Conservation (phyloP, 1,140 invertebrate genomes). For the Drosophila pallidifrons region DNA sequence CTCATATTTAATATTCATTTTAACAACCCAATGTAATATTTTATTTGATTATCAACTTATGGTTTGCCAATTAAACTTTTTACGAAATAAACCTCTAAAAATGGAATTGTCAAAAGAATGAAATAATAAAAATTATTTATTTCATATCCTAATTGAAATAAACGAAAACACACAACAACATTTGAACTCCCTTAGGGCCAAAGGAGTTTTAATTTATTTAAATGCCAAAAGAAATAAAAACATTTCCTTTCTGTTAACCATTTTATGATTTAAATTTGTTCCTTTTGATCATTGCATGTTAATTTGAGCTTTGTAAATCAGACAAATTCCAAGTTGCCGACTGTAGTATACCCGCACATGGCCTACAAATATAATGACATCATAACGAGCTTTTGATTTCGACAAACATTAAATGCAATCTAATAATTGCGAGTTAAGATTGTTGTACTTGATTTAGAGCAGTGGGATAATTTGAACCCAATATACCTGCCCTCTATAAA, state of each 20-base stretch:
- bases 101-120: conserved; percentile 2
- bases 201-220: conserved; percentile 26
- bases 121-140: conserved; percentile 30
- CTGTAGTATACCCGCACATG: conserved; percentile 2
- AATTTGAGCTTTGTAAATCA: not conserved
- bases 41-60: not conserved
- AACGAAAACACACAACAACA: conserved; percentile 8
- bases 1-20: no score
- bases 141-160: conserved; percentile 42
- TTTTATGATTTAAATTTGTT: conserved; percentile 21
- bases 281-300: conserved; percentile 20
- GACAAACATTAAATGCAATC: not conserved
- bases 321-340: not conserved
- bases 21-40: not conserved
- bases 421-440: conserved; percentile 1
- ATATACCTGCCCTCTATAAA: not conserved
- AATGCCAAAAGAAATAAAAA: conserved; percentile 26
- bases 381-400: conserved; percentile 13
- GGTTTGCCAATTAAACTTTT: not conserved
- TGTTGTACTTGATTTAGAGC: not conserved
- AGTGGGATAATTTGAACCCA: not conserved
- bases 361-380: not conserved
- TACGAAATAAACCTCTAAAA: not conserved
- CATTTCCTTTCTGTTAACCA: conserved; percentile 19
- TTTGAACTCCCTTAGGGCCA: conserved; percentile 9